Evolutionary conservation across 2,888 invertebrate genomes (phyloP).

Genomic region (Alloplasta piceator): DNA sequence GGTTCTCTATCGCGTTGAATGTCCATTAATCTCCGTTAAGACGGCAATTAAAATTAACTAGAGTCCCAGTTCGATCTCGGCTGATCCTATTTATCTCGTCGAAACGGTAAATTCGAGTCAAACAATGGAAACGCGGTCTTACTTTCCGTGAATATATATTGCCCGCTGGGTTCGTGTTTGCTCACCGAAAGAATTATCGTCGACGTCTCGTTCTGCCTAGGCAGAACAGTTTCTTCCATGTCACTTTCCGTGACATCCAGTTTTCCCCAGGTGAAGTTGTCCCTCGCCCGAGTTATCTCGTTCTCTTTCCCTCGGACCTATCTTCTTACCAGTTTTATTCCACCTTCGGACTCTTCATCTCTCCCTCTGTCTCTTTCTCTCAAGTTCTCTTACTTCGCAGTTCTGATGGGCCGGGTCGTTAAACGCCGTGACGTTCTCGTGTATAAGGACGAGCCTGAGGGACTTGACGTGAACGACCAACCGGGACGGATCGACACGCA

Average conservation of each 20-base stretch:
- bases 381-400: conserved; percentile 28
- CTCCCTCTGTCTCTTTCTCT: conserved; percentile 22
- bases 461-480: conserved; percentile 59
- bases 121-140: conserved; percentile 29
- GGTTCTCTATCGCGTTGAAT: too few species aligned
- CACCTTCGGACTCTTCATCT: conserved; percentile 4
- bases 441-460: conserved; percentile 30
- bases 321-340: conserved; percentile 14
- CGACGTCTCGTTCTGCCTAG: conserved; percentile 22
- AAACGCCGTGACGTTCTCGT: conserved; percentile 55
- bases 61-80: not conserved
- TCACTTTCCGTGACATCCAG: conserved; percentile 56
- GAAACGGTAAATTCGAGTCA: conserved; percentile 11
- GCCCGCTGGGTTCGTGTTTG: not conserved
- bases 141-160: conserved; percentile 10
- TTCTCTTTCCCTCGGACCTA: conserved; percentile 28
- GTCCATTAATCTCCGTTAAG: not conserved
- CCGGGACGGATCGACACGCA: conserved; percentile 67
- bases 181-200: conserved; percentile 38
- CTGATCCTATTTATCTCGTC: not conserved
- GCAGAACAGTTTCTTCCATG: conserved; percentile 32
- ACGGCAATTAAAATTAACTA: conserved; percentile 1
- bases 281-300: conserved; percentile 39
- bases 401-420: conserved; percentile 60
- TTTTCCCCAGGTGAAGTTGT: conserved; percentile 35